A percentile compares a stretch with the other conserved stretches of the same genome.
Evolutionary conservation across 37 sponge, comb jelly and placozoan species (phyloP).

Genomic region (Geodia barretti): DNA sequence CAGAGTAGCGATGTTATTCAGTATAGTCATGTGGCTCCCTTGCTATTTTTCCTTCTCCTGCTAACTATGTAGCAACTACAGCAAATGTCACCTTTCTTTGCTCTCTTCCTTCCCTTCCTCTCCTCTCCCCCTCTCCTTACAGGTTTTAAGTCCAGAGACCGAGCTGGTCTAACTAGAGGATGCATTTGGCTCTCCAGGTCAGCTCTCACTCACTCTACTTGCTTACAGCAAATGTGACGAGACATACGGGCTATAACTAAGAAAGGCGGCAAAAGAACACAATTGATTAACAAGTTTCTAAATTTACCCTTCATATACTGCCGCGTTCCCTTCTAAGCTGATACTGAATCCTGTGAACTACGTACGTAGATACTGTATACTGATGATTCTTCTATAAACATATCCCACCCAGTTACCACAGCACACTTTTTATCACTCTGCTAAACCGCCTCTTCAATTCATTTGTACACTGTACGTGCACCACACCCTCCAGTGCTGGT

Average conservation of each 20-base stretch:
- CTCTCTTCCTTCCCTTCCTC: background rate
- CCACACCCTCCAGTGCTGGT: constrained; percentile 62
- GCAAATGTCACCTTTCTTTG: too few relatives aligned
- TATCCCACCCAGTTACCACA: too few relatives aligned
- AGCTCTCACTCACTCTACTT: too few relatives aligned
- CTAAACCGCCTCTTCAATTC: too few relatives aligned
- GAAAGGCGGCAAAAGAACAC: too few relatives aligned
- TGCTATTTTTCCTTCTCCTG: background rate
- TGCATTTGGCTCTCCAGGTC: constrained; percentile 80
- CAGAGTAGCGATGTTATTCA: background rate
- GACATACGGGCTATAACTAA: too few relatives aligned
- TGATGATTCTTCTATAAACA: too few relatives aligned
- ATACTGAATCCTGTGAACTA: too few relatives aligned
- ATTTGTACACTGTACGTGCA: too few relatives aligned
- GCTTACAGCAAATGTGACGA: background rate
- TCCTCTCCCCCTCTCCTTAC: background rate
- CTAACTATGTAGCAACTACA: too few relatives aligned
- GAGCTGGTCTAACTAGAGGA: constrained; percentile 88
- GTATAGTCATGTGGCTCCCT: background rate
- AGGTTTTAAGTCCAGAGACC: constrained; percentile 59
- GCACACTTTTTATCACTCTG: too few relatives aligned
- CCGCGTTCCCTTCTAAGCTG: background rate
- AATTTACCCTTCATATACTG: background rate
- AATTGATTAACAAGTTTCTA: background rate
- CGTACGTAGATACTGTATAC: too few relatives aligned